phyloP scores from a whole-genome alignment of 2,888 invertebrate genomes.

The Platypus cylindrus region DNA sequence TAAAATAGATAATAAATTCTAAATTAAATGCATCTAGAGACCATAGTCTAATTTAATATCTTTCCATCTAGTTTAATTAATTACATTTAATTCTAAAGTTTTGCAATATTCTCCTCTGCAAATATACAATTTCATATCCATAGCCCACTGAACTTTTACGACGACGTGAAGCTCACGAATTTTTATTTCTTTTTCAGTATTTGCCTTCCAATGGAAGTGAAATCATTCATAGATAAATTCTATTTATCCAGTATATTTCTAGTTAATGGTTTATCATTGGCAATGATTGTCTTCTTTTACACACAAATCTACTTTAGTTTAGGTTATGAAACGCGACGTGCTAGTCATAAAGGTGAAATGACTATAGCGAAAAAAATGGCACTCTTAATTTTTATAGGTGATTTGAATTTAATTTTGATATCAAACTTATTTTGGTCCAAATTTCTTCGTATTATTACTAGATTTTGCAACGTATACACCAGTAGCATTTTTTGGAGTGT shows the following conservation, averaged over 20 bases:
- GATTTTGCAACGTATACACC: slow-evolving; percentile 80
- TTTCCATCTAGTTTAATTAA: too few species aligned
- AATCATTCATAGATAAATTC: slow-evolving; percentile 52
- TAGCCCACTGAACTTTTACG: too few species aligned
- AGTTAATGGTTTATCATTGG: slow-evolving; percentile 69
- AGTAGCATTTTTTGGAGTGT: slow-evolving; percentile 77
- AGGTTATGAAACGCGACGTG: slow-evolving; percentile 49
- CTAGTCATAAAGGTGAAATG: slow-evolving; percentile 46
- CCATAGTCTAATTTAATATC: too few species aligned
- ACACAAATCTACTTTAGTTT: slow-evolving; percentile 75
- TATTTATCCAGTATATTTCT: slow-evolving; percentile 64
- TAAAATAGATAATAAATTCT: too few species aligned
- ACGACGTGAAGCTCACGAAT: too few species aligned
- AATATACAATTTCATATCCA: too few species aligned
- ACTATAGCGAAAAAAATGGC: slow-evolving; percentile 84
- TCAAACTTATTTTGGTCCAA: not conserved
- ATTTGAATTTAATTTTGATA: not conserved
- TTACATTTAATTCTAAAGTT: too few species aligned
- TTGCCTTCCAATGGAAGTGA: slow-evolving; percentile 77
- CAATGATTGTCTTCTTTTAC: slow-evolving; percentile 74
- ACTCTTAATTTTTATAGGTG: slow-evolving; percentile 50
- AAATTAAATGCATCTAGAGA: too few species aligned
- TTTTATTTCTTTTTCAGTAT: slow-evolving; percentile 43
- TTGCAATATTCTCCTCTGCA: too few species aligned
- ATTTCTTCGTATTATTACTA: slow-evolving; percentile 33